A percentile compares a stretch with the other conserved stretches of the same genome.
Conservation (phyloP, 2,797 vertebrate species). For the Champsocephalus gunnari region DNA sequence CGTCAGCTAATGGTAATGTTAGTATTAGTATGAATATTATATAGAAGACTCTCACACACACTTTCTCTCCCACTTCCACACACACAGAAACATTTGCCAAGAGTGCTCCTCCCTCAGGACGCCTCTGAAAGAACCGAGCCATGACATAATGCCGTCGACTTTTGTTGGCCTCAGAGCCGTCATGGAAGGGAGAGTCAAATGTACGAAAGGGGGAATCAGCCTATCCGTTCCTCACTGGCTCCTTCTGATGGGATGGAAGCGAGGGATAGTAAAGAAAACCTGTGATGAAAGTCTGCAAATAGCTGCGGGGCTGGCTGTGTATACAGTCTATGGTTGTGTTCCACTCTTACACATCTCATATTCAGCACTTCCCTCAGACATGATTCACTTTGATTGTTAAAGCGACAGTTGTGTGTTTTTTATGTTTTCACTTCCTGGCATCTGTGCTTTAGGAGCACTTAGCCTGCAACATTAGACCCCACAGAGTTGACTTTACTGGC, state of each 20-base stretch:
- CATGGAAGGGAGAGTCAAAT: slow-evolving; percentile 53
- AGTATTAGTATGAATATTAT: slow-evolving; percentile 30
- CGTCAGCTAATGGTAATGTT: slow-evolving; percentile 23
- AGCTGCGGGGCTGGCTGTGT: not conserved
- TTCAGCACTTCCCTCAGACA: slow-evolving; percentile 4
- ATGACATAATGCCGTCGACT: slow-evolving; percentile 65
- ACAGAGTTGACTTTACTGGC: slow-evolving; percentile 5
- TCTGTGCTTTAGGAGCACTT: slow-evolving; percentile 1
- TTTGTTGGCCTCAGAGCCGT: slow-evolving; percentile 61
- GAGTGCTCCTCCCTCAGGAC: slow-evolving; percentile 49
- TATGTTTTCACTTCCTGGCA: not conserved
- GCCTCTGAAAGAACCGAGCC: slow-evolving; percentile 52
- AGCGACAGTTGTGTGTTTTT: not conserved
- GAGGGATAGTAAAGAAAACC: slow-evolving; percentile 7
- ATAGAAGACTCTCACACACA: slow-evolving; percentile 27
- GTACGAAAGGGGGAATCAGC: slow-evolving; percentile 31
- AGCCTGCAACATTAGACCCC: not conserved
- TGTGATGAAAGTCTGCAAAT: not conserved
- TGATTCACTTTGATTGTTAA: slow-evolving; percentile 27
- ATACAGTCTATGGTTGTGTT: not conserved
- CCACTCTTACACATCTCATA: slow-evolving; percentile 2
- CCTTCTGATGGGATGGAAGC: slow-evolving; percentile 30
- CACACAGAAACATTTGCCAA: slow-evolving; percentile 50
- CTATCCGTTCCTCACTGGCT: slow-evolving; percentile 30
- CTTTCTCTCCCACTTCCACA: slow-evolving; percentile 34